phyloP scores from a whole-genome alignment of 2,888 invertebrate genomes.

The Ctena decussata region DNA sequence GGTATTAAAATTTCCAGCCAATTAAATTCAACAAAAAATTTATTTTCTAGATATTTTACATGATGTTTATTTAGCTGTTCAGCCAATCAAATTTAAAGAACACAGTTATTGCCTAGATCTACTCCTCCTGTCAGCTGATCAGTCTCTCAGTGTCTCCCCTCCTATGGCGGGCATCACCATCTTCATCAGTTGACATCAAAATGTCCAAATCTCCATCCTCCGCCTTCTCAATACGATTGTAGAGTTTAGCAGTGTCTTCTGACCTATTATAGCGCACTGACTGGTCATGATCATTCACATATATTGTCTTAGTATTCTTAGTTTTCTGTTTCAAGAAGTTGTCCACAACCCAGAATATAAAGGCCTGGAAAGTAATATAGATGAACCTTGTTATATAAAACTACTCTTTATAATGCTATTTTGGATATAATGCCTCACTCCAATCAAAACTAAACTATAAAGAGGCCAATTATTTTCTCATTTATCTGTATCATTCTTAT shows the following conservation, averaged over 20 bases:
- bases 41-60: too few species aligned
- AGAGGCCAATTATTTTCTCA: too few species aligned
- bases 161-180: conserved; percentile 70
- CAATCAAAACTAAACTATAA: too few species aligned
- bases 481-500: too few species aligned
- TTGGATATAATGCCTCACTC: too few species aligned
- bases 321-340: conserved; percentile 91
- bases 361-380: conserved; percentile 90
- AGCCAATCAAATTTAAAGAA: too few species aligned
- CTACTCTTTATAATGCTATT: too few species aligned
- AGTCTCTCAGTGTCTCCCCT: conserved; percentile 51
- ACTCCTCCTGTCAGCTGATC: conserved; percentile 1
- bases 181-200: conserved; percentile 75
- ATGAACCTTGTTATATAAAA: too few species aligned
- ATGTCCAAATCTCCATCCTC: conserved; percentile 82
- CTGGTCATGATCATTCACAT: conserved; percentile 76
- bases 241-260: conserved; percentile 79
- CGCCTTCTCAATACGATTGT: conserved; percentile 79
- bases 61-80: too few species aligned
- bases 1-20: too few species aligned
- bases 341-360: conserved; percentile 95
- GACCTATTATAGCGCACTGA: conserved; percentile 79
- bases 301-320: conserved; percentile 77
- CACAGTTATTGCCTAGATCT: not conserved
- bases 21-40: too few species aligned